Base-by-base conservation (phyloP, 1,140 invertebrate genomes). In the Olivierus martensii region DNA sequence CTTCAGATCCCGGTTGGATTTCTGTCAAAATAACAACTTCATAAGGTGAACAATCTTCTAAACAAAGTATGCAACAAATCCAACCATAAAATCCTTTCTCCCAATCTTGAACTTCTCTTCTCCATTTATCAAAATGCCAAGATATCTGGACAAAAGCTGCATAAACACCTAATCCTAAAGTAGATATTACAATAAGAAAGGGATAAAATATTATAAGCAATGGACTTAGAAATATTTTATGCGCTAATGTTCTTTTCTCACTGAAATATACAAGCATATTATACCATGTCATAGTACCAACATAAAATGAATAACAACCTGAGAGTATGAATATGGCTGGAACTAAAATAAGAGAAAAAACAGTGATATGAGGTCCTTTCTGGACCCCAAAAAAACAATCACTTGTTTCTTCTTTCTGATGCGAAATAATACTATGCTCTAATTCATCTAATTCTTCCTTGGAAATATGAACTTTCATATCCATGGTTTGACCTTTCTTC, bases 41-140 rank as follows among this genome's bases (percentile, higher is more conserved):
- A 59, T 82, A 82, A 1, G 80, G 80, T 51, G 78, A 76, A 63
- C 82, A 85, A 61, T 83, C 79, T 49, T 80, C 77, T 55, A 84
- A 67, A 55, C 75, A 73, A 19, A 83, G 59, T 41, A 75, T 69
- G 41, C 75, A 75, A 67, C 82, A 84, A 35, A 84, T 67, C 81
- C 81, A 84, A 22, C 81, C 82, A 63, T 81, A 84, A 67, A 84
- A 84, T 1, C 82, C 82, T 68, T 84, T 84, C 56, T 84, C 82
- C 62, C 80, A 78, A 67, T 84, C 82, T 51, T 74, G 75, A 9
- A 83, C 74, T 69, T 82, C 79, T 57, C 76, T 77, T 60, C 73
- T 73, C 82, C 82, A 84, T 46, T 74, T 76, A 35, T 73, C 73
- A 49, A 76, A 79, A 61, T 75, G 77, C 66, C 80, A 78, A 2